Percentiles rank a stretch among this genome's conserved stretches.
Conservation (phyloP, 2,797 vertebrate genomes). For the Aselliscus stoliczkanus region DNA sequence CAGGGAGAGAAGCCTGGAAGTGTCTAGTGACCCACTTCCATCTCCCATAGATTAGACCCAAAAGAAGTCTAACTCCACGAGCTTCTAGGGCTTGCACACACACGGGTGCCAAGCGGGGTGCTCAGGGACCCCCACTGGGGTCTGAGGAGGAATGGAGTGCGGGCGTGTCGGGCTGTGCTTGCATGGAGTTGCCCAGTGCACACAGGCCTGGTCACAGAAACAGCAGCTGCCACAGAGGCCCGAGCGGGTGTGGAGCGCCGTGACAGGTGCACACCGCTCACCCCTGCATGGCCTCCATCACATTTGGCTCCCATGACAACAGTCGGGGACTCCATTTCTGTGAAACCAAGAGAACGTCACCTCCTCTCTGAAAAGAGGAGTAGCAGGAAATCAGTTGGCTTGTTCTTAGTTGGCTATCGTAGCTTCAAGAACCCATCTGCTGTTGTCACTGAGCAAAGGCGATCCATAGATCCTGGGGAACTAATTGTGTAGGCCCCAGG, state of each 20-base stretch:
- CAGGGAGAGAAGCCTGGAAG: too few species aligned
- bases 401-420: neutral
- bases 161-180: neutral
- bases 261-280: too few species aligned
- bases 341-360: neutral
- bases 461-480: neutral
- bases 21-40: too few species aligned
- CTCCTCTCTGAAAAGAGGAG: neutral
- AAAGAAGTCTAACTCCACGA: accelerated
- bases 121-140: accelerated
- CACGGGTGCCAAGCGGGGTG: accelerated
- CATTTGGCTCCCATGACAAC: too few species aligned
- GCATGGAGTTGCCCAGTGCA: accelerated
- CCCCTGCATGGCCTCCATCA: accelerated
- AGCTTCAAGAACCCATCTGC: neutral
- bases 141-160: accelerated
- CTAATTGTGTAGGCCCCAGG: neutral
- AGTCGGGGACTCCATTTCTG: accelerated
- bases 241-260: accelerated
- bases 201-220: neutral
- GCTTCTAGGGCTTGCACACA: neutral
- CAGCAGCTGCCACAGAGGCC: neutral
- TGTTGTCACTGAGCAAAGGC: neutral
- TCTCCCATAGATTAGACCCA: neutral
- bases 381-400: accelerated